Percentiles rank a stretch among this genome's conserved stretches.
Evolutionary conservation across 1,140 invertebrate genomes (phyloP).

Genomic region (Heliconius hermathena): DNA sequence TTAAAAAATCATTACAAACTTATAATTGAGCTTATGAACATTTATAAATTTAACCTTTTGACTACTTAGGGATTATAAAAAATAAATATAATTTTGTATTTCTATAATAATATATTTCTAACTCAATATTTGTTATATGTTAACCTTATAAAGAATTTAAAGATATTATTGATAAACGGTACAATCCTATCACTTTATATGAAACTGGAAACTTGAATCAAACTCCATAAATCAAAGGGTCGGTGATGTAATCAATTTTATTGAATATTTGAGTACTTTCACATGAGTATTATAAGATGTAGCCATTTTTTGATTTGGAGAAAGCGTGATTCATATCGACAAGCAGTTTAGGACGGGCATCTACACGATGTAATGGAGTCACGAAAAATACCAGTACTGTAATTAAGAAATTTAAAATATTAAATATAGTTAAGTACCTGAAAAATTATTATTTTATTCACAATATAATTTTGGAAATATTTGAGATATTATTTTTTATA

Average conservation of each 20-base stretch:
- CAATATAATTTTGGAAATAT: no score
- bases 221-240: not conserved
- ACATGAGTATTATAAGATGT: conserved; percentile 4
- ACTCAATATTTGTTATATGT: not conserved
- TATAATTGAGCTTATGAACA: no score
- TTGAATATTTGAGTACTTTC: conserved; percentile 3
- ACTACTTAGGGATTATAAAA: no score
- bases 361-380: conserved; percentile 3
- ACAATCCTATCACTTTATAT: not conserved
- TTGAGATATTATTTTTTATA: no score
- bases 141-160: not conserved
- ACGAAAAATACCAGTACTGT: not conserved
- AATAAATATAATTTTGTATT: no score
- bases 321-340: conserved; percentile 15
- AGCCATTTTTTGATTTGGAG: conserved; percentile 1
- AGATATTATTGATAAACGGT: not conserved
- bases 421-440: not conserved
- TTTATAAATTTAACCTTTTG: no score
- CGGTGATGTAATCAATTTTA: not conserved
- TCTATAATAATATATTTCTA: no score
- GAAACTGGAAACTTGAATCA: not conserved
- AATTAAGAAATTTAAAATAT: not conserved
- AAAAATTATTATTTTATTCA: not conserved
- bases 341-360: conserved; percentile 9
- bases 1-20: no score